These are phyloP conservation scores for Drosophila oshimai DNA, from an alignment of 1,140 invertebrate species.

Conservation along the genomic window DNA sequence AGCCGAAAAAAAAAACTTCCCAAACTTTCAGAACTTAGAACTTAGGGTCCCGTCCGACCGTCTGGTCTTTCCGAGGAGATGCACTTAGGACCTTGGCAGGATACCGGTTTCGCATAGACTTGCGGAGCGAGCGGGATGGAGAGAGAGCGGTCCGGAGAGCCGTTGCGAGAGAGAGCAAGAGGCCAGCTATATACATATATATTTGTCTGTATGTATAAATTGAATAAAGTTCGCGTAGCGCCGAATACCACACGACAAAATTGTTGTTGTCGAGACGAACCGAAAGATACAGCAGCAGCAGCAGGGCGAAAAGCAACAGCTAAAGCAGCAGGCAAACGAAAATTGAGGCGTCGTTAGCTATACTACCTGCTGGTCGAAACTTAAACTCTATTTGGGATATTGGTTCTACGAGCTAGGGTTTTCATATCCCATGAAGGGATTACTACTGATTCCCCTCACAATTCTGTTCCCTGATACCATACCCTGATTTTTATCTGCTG, in stretches of 20 bases:
- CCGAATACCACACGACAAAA: constrained; percentile 36
- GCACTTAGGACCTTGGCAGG: constrained; percentile 59
- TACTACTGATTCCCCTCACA: background rate
- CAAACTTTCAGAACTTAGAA: constrained; percentile 16
- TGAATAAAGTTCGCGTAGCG: constrained; percentile 44
- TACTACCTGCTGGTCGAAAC: constrained; percentile 41
- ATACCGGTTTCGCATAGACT: constrained; percentile 64
- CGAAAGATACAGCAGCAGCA: constrained; percentile 72
- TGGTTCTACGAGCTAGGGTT: background rate
- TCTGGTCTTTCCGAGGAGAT: constrained; percentile 7
- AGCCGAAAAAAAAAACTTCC: constrained; percentile 8
- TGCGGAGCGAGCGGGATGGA: constrained; percentile 3
- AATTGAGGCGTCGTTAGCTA: constrained; percentile 39
- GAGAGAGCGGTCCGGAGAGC: background rate
- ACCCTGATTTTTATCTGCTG: background rate
- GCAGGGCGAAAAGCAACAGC: constrained; percentile 58
- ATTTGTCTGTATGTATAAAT: constrained; percentile 32
- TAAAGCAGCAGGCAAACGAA: constrained; percentile 42
- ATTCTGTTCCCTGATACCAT: background rate
- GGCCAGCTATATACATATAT: constrained; percentile 12
- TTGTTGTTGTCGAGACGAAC: constrained; percentile 41
- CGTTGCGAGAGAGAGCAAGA: constrained; percentile 16
- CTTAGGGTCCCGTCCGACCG: background rate
- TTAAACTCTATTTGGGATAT: constrained; percentile 19
- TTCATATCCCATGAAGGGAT: background rate